These are phyloP conservation scores for Ia io DNA, from an alignment of 2,113 vertebrate genomes.

Conservation along the genomic window DNA sequence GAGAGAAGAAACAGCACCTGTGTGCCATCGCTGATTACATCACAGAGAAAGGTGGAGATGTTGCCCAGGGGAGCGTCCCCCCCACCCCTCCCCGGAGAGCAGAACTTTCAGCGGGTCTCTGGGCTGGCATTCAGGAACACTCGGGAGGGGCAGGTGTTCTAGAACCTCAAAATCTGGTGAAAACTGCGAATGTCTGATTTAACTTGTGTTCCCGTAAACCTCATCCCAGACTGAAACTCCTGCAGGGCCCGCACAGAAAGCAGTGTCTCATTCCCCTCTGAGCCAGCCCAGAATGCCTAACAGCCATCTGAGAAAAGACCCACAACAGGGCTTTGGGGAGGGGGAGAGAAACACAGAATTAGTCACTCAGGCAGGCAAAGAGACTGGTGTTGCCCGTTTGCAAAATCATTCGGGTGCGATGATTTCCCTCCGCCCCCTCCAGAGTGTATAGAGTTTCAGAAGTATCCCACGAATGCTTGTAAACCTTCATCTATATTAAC, in stretches of 20 bases:
- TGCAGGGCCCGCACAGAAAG: neutral
- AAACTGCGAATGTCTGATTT: neutral
- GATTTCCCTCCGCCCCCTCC: neutral
- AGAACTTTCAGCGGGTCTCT: neutral
- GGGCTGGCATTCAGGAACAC: neutral
- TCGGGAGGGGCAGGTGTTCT: neutral
- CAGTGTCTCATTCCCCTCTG: neutral
- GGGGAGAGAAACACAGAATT: neutral
- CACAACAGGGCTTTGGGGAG: neutral
- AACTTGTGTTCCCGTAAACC: neutral
- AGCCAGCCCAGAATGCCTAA: neutral
- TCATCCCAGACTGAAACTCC: neutral
- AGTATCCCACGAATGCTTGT: neutral
- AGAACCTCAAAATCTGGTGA: neutral
- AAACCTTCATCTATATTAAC: neutral
- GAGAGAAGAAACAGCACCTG: neutral
- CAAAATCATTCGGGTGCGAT: neutral
- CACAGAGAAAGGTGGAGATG: no score
- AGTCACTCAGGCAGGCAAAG: constrained; percentile 28
- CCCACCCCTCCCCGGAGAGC: fast-evolving
- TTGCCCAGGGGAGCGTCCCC: fast-evolving
- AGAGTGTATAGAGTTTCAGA: neutral
- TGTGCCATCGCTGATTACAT: fast-evolving
- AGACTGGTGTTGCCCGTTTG: neutral
- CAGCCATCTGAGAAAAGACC: neutral